Evolutionary conservation across 2,888 invertebrate species (phyloP).

Genomic region (Rhingia campestris): DNA sequence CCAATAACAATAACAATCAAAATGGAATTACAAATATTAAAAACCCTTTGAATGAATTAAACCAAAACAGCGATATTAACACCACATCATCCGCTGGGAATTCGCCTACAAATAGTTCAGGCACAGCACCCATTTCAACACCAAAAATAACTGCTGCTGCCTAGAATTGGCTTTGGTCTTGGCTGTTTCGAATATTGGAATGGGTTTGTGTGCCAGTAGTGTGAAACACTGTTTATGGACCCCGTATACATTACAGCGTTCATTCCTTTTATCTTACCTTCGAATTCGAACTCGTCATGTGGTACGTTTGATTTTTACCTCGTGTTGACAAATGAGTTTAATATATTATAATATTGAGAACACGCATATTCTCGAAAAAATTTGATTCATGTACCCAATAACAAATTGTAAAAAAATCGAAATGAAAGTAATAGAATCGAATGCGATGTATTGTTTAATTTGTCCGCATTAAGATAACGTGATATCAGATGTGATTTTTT

Average conservation of each 20-base stretch:
- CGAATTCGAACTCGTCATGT: slow-evolving; percentile 64
- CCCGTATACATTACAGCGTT: too few relatives aligned
- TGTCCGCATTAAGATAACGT: slow-evolving; percentile 65
- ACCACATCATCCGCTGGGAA: slow-evolving; percentile 40
- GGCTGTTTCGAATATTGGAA: slow-evolving; percentile 81
- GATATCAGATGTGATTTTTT: slow-evolving; percentile 71
- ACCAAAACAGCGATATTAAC: slow-evolving; percentile 35
- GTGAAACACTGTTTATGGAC: slow-evolving; percentile 68
- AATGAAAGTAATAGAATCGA: slow-evolving; percentile 23
- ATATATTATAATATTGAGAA: slow-evolving; percentile 2
- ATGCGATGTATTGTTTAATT: slow-evolving; percentile 53
- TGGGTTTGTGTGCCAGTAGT: slow-evolving; percentile 81
- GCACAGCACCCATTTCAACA: slow-evolving; percentile 70
- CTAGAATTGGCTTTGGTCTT: slow-evolving; percentile 81
- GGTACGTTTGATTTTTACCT: slow-evolving; percentile 24
- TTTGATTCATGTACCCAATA: slow-evolving; percentile 25
- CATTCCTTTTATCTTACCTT: slow-evolving; percentile 46
- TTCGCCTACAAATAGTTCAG: slow-evolving; percentile 60
- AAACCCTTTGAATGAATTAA: slow-evolving; percentile 41
- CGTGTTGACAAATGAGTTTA: background rate
- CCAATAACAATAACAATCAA: slow-evolving; percentile 30
- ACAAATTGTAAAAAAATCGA: background rate
- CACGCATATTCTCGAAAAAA: background rate
- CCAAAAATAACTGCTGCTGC: slow-evolving; percentile 78
- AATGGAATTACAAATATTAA: slow-evolving; percentile 62